Conservation (phyloP, 1,140 invertebrate genomes). For the Bombus picipes region DNA sequence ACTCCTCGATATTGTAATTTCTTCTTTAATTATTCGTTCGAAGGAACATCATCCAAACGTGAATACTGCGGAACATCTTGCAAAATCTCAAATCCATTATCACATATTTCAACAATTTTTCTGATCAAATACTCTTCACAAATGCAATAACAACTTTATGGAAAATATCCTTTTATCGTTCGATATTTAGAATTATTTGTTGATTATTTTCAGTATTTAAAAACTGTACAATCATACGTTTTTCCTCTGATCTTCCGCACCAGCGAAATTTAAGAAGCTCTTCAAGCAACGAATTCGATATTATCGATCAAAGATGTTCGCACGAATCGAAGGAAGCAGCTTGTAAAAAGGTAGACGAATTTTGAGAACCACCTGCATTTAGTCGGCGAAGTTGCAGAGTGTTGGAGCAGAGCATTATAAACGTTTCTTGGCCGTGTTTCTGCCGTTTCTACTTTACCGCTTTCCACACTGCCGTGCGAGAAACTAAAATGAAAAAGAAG, state of each 20-base stretch:
- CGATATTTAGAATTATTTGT: not conserved
- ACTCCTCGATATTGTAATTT: not conserved
- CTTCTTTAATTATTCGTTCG: not conserved
- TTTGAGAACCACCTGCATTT: constrained; percentile 54
- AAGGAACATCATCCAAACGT: too few species aligned
- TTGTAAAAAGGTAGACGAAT: not conserved
- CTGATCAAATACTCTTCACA: not conserved
- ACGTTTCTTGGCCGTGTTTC: constrained; percentile 69
- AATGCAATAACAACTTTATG: too few species aligned
- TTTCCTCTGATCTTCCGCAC: not conserved
- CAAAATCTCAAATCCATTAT: too few species aligned
- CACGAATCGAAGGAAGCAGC: not conserved
- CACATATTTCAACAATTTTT: not conserved
- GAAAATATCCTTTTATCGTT: too few species aligned
- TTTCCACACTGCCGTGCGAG: constrained; percentile 53
- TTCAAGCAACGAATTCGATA: not conserved
- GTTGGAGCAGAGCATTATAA: constrained; percentile 64
- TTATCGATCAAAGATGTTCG: not conserved
- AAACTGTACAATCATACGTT: not conserved
- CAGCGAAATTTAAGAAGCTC: not conserved
- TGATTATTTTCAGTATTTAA: not conserved
- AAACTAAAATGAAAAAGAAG: constrained; percentile 66
- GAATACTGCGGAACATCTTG: too few species aligned
- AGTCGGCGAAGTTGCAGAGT: constrained; percentile 51
- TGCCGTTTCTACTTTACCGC: constrained; percentile 68